Evolutionary conservation across 2,113 vertebrate species (phyloP).

Genomic region (Rynchops niger): DNA sequence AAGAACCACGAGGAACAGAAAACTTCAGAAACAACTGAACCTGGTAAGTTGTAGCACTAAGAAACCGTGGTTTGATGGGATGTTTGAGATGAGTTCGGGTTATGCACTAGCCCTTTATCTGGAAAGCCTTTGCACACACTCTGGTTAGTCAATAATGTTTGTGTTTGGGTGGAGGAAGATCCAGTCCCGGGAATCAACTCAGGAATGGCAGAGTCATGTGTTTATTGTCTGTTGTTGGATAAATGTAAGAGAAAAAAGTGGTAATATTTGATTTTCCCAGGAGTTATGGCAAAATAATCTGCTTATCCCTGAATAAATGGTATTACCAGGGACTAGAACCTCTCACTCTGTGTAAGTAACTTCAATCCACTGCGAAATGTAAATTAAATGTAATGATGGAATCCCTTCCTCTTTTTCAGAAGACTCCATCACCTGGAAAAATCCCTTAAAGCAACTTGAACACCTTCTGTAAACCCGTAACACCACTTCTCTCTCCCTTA

Average conservation of each 20-base stretch:
- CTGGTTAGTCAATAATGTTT: too few relatives aligned
- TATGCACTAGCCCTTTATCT: fast-evolving
- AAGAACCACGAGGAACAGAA: neutral
- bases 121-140: neutral
- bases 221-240: neutral
- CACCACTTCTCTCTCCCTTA: neutral
- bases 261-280: neutral
- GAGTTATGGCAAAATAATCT: neutral
- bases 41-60: neutral
- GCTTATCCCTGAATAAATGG: neutral
- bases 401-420: neutral
- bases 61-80: neutral
- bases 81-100: neutral
- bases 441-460: neutral
- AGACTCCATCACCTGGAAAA: neutral
- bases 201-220: neutral
- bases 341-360: neutral
- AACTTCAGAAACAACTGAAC: neutral
- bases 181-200: neutral
- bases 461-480: neutral
- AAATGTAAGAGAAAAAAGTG: neutral
- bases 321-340: neutral
- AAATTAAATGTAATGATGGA: neutral
- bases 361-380: neutral
- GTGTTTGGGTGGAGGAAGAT: neutral